Percentiles rank a stretch among this genome's conserved stretches.
These are phyloP conservation scores for Sisor rabdophorus DNA, from an alignment of 2,113 vertebrate species.

Conservation along the genomic window DNA sequence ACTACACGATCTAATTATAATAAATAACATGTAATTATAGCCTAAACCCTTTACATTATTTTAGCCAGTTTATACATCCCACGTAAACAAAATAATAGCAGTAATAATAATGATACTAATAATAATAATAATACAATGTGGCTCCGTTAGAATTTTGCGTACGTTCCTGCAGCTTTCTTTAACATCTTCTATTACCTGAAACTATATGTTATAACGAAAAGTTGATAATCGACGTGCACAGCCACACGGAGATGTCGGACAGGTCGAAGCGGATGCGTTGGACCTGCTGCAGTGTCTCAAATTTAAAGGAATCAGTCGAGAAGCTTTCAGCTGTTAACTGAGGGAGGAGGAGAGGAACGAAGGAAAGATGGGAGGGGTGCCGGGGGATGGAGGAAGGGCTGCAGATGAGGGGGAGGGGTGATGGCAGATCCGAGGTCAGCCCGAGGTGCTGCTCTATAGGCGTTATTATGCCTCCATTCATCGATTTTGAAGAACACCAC, in stretches of 20 bases:
- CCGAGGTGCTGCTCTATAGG: slow-evolving; percentile 65
- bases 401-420: slow-evolving; percentile 10
- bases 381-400: slow-evolving; percentile 44
- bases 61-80: no score
- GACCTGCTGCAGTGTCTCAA: slow-evolving; percentile 51
- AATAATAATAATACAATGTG: not conserved
- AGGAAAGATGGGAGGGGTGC: slow-evolving; percentile 17
- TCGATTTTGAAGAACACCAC: slow-evolving; percentile 83
- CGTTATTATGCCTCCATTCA: slow-evolving; percentile 70
- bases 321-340: slow-evolving; percentile 51
- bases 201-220: slow-evolving; percentile 24
- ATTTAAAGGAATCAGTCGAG: slow-evolving; percentile 49
- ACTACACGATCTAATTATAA: not conserved
- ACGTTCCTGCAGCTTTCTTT: not conserved
- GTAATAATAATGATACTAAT: not conserved
- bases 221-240: slow-evolving; percentile 19
- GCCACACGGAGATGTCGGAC: slow-evolving; percentile 46
- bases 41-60: not conserved
- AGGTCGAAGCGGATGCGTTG: slow-evolving; percentile 47
- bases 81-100: not conserved
- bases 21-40: not conserved
- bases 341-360: slow-evolving; percentile 42
- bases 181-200: slow-evolving; percentile 28
- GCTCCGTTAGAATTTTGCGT: not conserved
- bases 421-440: slow-evolving; percentile 60